Base-by-base conservation (phyloP, 2,888 invertebrate species). In the Galerucella pusilla region DNA sequence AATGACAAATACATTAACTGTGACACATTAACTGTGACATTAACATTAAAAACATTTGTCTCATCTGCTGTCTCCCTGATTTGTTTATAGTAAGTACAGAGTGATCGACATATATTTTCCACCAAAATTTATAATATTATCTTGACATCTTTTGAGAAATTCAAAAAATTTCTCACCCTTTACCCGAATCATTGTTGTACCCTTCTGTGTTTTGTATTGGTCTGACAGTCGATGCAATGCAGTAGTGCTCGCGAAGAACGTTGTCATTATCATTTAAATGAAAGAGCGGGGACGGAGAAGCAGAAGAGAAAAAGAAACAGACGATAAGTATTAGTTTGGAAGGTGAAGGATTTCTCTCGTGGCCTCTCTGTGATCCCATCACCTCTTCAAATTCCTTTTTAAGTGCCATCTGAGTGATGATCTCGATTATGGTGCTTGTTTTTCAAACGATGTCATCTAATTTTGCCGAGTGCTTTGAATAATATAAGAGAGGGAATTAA, bases 251-350 rank as follows among this genome's bases (percentile, higher is more conserved):
- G 52, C 63, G 28, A 3, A 35, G 63, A 60, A 69, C 52, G 70
- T 60, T 49, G 52, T 72, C 77, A 77, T 77, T 77, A 77, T 75
- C 77, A 77, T 77, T 73, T 77, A 77, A 73, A 77, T 77, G 77
- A 77, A 75, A 77, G 59, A 35, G 61, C 14, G 4, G 61, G 6
- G 28, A 61, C 11, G n/a, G 42, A 63, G n/a, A 35, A 63, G n/a
- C 42, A 35, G 42, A 61, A 35, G 16, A 16, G 42, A 12, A 42
- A 63, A 63, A 12, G 42, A 63, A 35, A 63, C 35, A 42, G 42
- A 63, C 42, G 63, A 63, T 42, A 63, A 42, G 63, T n/a, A 42
- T 63, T 63, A 63, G 63, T 63, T 63, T 7, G 42, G 63, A 63
- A 61, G 61, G 35, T 61, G 35, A 61, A 63, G 63, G 63, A 63